Evolutionary conservation across 2,888 invertebrate species (phyloP), one percentile per base, ranked within the genome.

Genomic region (Patella caerulea): DNA sequence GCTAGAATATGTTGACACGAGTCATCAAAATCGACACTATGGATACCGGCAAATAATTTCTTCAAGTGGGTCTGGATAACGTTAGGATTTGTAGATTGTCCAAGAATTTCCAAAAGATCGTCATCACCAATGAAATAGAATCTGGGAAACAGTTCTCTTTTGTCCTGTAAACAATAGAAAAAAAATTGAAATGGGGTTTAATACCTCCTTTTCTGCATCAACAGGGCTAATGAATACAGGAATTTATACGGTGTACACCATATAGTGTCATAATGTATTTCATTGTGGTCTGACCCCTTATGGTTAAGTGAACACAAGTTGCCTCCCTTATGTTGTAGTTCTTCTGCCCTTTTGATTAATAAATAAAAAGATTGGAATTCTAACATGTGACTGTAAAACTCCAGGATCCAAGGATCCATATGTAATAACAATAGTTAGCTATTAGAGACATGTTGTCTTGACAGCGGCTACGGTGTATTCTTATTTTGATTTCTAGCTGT

Each of bases 71-170:
- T 94, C 91, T 98, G 97, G 91, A 99, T 96, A 3, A 98, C 95
- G 73, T 94, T 94, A 80, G 96, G 96, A 86, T 97, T 97, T 0
- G 96, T 95, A 0, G 97, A 95, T 92, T 98, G 98, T 0, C 98
- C 98, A 15, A 99, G 94, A 81, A 99, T 94, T 93, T 99, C 99
- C 78, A 99, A 92, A 76, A 99, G 93, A 92, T 99, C 99, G 89
- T 99, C 99, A 90, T 99, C 99, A 79, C 98, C 98, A 82, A 99
- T 93, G 91, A 99, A 99, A 91, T 98, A 97, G 86, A 99, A 96
- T 79, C 99, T 94, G 11, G 99, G 98, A 92, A 99, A 99, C 73
- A 95, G 94, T 0, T 96, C 95, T 69, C 99, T 94, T 92, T 99
- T 99, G 86, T 97, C 97, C 96, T 98, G 91, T 71, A 87, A 81